Base-by-base conservation (phyloP, 2,113 vertebrate species). In the Spizaetus ornatus region DNA sequence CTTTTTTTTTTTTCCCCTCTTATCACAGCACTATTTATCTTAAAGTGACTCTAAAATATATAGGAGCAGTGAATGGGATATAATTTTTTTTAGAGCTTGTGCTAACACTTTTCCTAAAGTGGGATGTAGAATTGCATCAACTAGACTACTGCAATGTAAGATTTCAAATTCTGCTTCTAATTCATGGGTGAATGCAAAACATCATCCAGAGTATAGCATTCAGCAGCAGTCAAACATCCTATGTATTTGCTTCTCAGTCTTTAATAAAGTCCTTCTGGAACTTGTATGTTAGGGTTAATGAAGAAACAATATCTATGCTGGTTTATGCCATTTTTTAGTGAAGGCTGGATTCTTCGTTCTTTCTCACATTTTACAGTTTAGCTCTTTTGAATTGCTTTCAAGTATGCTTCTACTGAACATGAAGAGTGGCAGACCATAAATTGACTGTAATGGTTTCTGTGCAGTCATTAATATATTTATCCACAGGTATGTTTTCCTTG, bases 21-120 rank as follows among this genome's bases (percentile, higher is more conserved):
- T 95, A 96, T 95, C 92, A 58, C 89, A 97, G 97, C 93, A 96
- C 36, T 97, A 95, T 97, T 97, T 98, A 69, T 97, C 86, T 97
- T 88, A 52, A 97, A 96, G 83, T 86, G 78, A 94, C 85, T 78
- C 81, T 91, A 92, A 97, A 95, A 91, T 90, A 94, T 80, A 76
- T 32, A 91, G 59, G 38, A 19, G 34, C 17, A 61, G 36, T 95
- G 80, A 93, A 94, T 50, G 56, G 92, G 96, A 88, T 59, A 91
- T 32, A 67, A 15, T 84, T 83, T 82, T 82, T 79, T 86, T 69
- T 43, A 48, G 32, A 73, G 18, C 58, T 88, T 82, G 43, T 87
- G 65, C 32, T 91, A 92, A 86, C 12, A n/a, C 3, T 70, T 90
- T 82, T 70, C 74, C 52, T 59, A 9, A 86, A 93, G 45, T 48